These are phyloP conservation scores for Salminus brasiliensis DNA, from an alignment of 2,113 vertebrate genomes.

Conservation along the genomic window DNA sequence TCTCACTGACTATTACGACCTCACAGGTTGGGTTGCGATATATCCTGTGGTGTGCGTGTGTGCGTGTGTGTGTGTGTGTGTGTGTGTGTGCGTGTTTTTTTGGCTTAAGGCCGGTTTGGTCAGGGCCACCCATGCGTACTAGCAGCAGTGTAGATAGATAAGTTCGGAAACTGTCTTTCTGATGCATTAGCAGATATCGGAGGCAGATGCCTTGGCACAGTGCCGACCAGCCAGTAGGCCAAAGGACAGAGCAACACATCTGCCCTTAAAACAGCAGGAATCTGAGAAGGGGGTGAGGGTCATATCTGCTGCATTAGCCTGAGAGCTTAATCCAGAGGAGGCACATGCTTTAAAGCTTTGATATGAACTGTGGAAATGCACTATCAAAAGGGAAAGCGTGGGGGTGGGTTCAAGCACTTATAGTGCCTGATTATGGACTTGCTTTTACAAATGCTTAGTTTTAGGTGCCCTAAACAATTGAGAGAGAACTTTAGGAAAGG, in stretches of 20 bases:
- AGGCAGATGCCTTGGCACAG: slow-evolving; percentile 49
- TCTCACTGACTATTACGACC: neutral
- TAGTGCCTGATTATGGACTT: slow-evolving; percentile 7
- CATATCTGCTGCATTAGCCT: neutral
- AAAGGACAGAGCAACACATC: slow-evolving; percentile 24
- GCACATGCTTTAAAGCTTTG: neutral
- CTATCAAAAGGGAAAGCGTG: too few species aligned
- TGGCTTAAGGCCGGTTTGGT: neutral
- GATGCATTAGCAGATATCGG: slow-evolving; percentile 33
- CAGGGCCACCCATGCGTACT: slow-evolving; percentile 2
- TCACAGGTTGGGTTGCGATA: neutral
- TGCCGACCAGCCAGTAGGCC: slow-evolving; percentile 9
- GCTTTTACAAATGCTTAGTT: neutral
- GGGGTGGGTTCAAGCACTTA: neutral
- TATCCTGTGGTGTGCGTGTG: slow-evolving; percentile 1
- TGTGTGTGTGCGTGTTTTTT: slow-evolving; percentile 14
- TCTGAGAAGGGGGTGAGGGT: neutral
- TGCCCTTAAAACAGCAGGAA: neutral
- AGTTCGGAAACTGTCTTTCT: neutral
- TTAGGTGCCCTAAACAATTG: neutral
- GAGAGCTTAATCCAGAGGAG: neutral
- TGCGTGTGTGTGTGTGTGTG: too few species aligned
- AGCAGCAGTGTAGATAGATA: slow-evolving; percentile 11
- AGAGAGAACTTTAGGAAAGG: neutral
- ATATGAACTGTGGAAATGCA: neutral